Evolutionary conservation across 1,140 invertebrate species (phyloP), one percentile per base, ranked within the genome.

Genomic region (Antheraea mylitta): DNA sequence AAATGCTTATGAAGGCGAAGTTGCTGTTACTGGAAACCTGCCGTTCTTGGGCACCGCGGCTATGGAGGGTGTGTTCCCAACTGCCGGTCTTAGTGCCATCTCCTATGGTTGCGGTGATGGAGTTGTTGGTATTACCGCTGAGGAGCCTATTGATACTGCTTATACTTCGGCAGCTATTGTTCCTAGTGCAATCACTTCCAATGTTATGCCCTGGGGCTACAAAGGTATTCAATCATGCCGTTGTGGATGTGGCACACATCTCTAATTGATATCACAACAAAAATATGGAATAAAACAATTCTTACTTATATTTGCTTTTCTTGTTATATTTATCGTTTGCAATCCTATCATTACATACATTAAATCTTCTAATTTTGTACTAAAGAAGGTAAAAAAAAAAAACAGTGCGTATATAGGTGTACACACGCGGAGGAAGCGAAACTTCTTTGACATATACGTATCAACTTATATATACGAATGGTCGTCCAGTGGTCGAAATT

Each of bases 61-160:
- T 66, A 77, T 85, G 30, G 69, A 77, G 62, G 70, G 68, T 8
- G 80, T 79, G 2, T 62, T 87, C 18, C 71, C 74, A n/a, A 61
- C 82, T 7, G 74, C 76, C 8, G 81, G 80, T 62, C 72, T 68
- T 66, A 81, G 83, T 48, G 69, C 73, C 0, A 74, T 84, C 11
- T 67, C 79, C 19, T 66, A 65, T n/a, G 80, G 78, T 7, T 81
- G 81, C 64, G 78, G 77, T 9, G 72, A 74, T n/a, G 74, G 69
- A 36, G 53, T 66, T n/a, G 58, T 73, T 18, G 72, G 48, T 18
- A 70, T 70, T 30, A 58, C 66, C 37, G 66, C 65, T 18, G 72
- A 69, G 48, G 64, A 59, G 60, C 13, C 38, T 30, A 42, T 18
- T 45, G 8, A n/a, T 18, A 7, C 45, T 13, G 45, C 65, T 66